Percentiles rank a stretch among this genome's conserved stretches.
Conservation (phyloP, 2,113 vertebrate genomes). For the Coptodon rendalli region DNA sequence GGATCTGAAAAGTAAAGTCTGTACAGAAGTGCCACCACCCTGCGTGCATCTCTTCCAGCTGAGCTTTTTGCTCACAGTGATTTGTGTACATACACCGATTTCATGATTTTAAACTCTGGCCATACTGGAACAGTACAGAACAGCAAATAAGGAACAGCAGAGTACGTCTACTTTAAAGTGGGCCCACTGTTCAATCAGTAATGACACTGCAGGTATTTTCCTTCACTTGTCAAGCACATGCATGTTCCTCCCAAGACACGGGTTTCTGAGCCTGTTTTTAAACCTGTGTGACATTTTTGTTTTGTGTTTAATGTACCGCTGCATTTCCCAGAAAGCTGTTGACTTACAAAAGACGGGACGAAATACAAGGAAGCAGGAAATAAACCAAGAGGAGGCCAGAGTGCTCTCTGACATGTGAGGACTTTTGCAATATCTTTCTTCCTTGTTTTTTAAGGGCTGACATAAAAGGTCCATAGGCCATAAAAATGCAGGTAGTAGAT, state of each 20-base stretch:
- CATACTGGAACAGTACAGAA: neutral
- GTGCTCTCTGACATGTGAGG: neutral
- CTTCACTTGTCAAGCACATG: neutral
- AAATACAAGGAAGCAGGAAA: neutral
- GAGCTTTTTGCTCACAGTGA: neutral
- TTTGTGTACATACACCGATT: neutral
- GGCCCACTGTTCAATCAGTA: neutral
- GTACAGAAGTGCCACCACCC: neutral
- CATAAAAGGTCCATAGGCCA: neutral
- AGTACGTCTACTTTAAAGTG: neutral
- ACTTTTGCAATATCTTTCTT: neutral
- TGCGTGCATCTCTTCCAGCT: neutral
- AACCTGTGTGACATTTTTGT: neutral
- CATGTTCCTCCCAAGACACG: neutral
- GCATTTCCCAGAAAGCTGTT: neutral
- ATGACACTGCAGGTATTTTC: neutral
- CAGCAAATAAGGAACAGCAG: neutral
- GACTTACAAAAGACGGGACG: neutral
- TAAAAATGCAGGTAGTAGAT: neutral
- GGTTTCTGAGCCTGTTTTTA: neutral
- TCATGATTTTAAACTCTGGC: neutral
- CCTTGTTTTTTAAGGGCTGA: neutral
- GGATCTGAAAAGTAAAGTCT: neutral
- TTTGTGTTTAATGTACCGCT: neutral
- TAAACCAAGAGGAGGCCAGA: neutral